Evolutionary conservation across 1,140 invertebrate species (phyloP), one percentile per base, ranked within the genome.

Genomic region (Brachionus paranguensis): DNA sequence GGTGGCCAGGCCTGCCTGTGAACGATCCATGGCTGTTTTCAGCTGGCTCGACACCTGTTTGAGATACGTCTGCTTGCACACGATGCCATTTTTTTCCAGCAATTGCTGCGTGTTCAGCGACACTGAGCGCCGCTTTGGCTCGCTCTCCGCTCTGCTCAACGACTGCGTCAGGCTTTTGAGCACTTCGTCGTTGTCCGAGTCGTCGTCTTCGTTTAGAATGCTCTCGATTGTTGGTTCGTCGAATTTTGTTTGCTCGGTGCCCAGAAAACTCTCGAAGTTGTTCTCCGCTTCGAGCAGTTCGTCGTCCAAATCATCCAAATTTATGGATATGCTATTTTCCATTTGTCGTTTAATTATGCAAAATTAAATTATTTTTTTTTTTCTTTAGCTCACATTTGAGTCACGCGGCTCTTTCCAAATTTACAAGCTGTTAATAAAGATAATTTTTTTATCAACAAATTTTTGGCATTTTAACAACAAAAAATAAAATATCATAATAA

Each of bases 1-100:
- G 86, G 95, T 95, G 2, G 95, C 94, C 81, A 93, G 91, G 27
- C 96, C 96, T 78, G 95, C 94, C 90, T 95, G 93, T 24, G 96
- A 94, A 85, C 94, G 92, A 86, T 97, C 95, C 90, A 91, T 74
- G 55, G 29, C n/a, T 27, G 29, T 45, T 72, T 33, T 68, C 6
- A 83, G 17, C 37, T 83, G 79, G 10, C 10, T 68, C 0, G 79
- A 83, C 14, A 68, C 43, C 47, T 81, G 78, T 37, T 68, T 68
- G 27, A 81, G n/a, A 81, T 11, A 20, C 10, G 78, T 81, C 47
- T 81, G 78, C 17, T 81, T 81, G 12, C 78, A 81, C 60, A 81
- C 50, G 3, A 41, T 64, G 2, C 78, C 78, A 43, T 81, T 41
- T 64, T 68, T 43, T 64, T 81, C 78, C 6, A 81, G 8, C 20